Conservation (phyloP, 2,797 vertebrate species). For the Gallinago stenura region DNA sequence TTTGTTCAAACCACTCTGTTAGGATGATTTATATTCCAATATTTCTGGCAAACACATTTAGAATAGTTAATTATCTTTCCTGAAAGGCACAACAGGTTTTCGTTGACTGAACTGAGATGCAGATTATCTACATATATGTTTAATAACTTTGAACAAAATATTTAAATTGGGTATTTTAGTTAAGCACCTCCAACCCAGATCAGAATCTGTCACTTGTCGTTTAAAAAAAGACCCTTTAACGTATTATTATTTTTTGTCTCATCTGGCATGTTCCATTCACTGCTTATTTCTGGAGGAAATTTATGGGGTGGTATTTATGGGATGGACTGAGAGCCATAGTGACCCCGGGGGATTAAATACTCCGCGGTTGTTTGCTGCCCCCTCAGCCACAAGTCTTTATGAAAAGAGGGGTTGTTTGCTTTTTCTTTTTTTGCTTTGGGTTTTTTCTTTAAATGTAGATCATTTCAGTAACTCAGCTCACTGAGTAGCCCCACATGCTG, state of each 20-base stretch:
- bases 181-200: neutral
- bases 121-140: neutral
- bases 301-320: neutral
- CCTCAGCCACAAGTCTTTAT: neutral
- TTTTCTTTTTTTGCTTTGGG: neutral
- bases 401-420: fast-evolving
- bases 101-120: fast-evolving
- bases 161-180: neutral
- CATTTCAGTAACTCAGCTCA: neutral
- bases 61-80: neutral
- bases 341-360: neutral
- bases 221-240: neutral
- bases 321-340: neutral
- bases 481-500: neutral
- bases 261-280: neutral
- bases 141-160: neutral
- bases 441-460: neutral
- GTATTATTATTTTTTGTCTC: neutral
- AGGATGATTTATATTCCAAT: neutral
- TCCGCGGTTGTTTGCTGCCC: fast-evolving
- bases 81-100: constrained; percentile 4
- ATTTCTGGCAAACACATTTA: constrained; percentile 24
- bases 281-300: neutral
- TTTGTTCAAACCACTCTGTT: neutral
- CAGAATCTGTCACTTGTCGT: neutral